These are phyloP conservation scores for Acanthopleura granulata DNA, from an alignment of 2,888 invertebrate genomes.

Conservation along the genomic window DNA sequence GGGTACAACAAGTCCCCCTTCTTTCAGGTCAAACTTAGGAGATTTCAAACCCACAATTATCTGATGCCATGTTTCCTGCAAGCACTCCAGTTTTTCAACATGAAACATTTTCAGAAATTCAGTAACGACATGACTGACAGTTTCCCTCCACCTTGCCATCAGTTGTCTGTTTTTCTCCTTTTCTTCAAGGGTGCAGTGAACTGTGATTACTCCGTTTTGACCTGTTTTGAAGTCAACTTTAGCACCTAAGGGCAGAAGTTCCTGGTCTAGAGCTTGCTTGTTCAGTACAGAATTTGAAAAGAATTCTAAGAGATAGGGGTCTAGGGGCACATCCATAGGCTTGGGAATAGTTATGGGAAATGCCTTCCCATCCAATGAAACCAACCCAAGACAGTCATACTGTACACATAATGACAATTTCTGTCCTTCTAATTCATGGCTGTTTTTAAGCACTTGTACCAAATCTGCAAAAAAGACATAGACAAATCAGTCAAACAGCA, in stretches of 20 bases:
- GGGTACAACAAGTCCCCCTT: neutral
- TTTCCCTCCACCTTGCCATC: neutral
- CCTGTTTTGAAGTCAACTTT: neutral
- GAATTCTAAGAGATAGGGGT: neutral
- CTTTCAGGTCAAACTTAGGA: neutral
- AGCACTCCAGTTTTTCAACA: neutral
- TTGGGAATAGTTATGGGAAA: neutral
- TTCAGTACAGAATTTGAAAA: neutral
- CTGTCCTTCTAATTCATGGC: neutral
- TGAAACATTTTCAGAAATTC: neutral
- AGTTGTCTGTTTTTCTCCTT: neutral
- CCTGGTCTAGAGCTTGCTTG: neutral
- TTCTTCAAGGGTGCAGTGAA: neutral
- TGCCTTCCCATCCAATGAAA: neutral
- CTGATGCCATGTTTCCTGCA: neutral
- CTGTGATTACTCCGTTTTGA: neutral
- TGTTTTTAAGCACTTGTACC: neutral
- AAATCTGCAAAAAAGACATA: neutral
- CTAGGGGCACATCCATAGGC: neutral
- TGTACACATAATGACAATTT: neutral
- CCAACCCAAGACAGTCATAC: slow-evolving; percentile 10
- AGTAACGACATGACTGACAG: neutral
- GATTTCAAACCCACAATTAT: neutral
- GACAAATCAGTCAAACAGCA: neutral
- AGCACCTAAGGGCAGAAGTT: neutral